Evolutionary conservation across 2,797 vertebrate species (phyloP), one percentile per base, ranked within the genome.

Genomic region (Rhynchotus rufescens): DNA sequence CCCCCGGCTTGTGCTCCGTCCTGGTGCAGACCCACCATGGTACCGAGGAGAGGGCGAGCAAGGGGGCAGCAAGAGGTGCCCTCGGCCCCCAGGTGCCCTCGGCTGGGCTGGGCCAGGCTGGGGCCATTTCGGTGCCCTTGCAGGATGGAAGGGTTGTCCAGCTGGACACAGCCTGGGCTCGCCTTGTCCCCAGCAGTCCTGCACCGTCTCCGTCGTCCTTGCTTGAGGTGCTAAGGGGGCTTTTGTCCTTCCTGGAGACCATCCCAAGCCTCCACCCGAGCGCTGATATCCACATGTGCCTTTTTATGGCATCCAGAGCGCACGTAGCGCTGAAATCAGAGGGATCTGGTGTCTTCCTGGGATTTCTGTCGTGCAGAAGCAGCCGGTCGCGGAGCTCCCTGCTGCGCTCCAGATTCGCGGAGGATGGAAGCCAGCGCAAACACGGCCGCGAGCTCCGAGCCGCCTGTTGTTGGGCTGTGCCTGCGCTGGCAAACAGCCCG

Each of bases 351-450:
- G 73, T 64, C 84, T 91, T 92, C 62, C 73, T 87, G 86, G 75
- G 91, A 80, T 90, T 91, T 92, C 78, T 93, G 86, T 95, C 91
- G 84, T 61, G 75, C 85, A 82, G 72, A 80, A 95, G 13, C 60
- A 88, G 84, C 66, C 61, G 92, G 86, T 91, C 90, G 71, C 76
- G 88, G 76, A 87, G 89, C 74, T 94, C 93, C 80, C 87, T 71
- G 80, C 89, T 92, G 85, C 69, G 79, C 91, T 96, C 67, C 89
- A 90, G 86, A 77, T 84, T 90, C 57, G 57, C 79, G 85, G 83
- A 90, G 89, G 93, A 91, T 86, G 88, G 93, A 92, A 95, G 80
- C 71, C 85, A 71, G 92, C 2, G 0, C 85, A 91, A 74, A 86
- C 52, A 44, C 4, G 20, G 88, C 92, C 87, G 92, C 83, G 69